Percentiles rank a stretch among this genome's conserved stretches.
phyloP scores from a whole-genome alignment of 2,888 invertebrate genomes.

The Tetanocera ferruginea region DNA sequence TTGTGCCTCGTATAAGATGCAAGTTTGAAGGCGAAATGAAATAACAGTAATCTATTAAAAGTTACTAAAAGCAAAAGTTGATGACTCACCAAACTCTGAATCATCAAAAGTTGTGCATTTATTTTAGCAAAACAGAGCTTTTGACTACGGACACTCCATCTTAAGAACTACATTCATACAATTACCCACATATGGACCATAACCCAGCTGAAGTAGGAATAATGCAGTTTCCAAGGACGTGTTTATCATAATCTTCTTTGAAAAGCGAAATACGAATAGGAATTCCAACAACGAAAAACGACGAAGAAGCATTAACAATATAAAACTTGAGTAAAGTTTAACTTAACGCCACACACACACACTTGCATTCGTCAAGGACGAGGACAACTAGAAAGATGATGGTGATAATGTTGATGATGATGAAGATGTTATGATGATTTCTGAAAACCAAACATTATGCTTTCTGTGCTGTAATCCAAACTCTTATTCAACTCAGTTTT shows the following conservation, averaged over 20 bases:
- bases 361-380: not conserved
- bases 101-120: constrained; percentile 13
- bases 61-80: not conserved
- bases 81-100: not conserved
- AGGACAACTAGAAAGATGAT: constrained; percentile 2
- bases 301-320: constrained; percentile 9
- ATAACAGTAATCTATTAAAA: too few relatives aligned
- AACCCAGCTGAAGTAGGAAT: not conserved
- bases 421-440: constrained; percentile 1
- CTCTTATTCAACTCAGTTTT: constrained; percentile 25
- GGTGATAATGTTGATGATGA: not conserved
- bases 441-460: constrained; percentile 26
- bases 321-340: constrained; percentile 17
- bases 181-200: not conserved
- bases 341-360: not conserved
- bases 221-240: constrained; percentile 23
- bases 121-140: not conserved
- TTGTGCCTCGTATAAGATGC: too few relatives aligned
- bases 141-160: not conserved
- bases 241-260: constrained; percentile 31
- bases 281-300: not conserved
- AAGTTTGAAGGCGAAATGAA: too few relatives aligned
- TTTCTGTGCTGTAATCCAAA: constrained; percentile 28
- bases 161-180: not conserved
- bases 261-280: not conserved